Evolutionary conservation across 1,140 invertebrate species (phyloP), one percentile per base, ranked within the genome.

Genomic region (Ceratina calcarata): DNA sequence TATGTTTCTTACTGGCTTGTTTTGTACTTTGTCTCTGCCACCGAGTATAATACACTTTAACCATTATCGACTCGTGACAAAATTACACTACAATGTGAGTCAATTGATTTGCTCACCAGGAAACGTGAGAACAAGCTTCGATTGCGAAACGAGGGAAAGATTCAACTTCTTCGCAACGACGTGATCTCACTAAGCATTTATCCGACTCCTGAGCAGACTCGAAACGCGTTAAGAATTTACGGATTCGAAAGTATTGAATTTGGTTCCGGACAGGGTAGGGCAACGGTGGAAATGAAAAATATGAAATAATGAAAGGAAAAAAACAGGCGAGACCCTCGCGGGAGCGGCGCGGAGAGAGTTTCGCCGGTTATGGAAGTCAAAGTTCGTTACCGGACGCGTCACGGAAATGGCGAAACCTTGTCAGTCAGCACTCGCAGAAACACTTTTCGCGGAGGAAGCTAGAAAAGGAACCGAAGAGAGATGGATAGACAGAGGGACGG

Each of bases 321-420:
- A 45, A 66, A 22, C 24, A 24, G 64, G 64, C 53, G 68, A 68
- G 58, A 67, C 80, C 60, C 66, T 85, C 45, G 57, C 60, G 68
- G 76, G 61, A 70, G 71, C 68, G 71, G 37, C 37, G 83, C 57
- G 83, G 45, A 72, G 76, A 85, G 80, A 85, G 83, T 86, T 86
- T 86, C 58, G 83, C 64, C 80, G 77, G 80, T 86, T 86, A 86
- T 85, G 62, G 84, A 82, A 76, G 84, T 86, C 80, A 84, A 86
- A 86, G 83, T 86, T 85, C 83, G 84, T 86, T 86, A 86, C 80
- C 83, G 84, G 84, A 82, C 80, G 83, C 83, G 83, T 85, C 84
- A 80, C 83, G 84, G 84, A 86, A 86, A 86, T 86, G 84, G 84
- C 83, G 71, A 86, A 86, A 86, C 84, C 84, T 86, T 86, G 84